A percentile compares a stretch with the other conserved stretches of the same genome.
Evolutionary conservation across 2,888 invertebrate species (phyloP).

Genomic region (Metacarcinus magister): DNA sequence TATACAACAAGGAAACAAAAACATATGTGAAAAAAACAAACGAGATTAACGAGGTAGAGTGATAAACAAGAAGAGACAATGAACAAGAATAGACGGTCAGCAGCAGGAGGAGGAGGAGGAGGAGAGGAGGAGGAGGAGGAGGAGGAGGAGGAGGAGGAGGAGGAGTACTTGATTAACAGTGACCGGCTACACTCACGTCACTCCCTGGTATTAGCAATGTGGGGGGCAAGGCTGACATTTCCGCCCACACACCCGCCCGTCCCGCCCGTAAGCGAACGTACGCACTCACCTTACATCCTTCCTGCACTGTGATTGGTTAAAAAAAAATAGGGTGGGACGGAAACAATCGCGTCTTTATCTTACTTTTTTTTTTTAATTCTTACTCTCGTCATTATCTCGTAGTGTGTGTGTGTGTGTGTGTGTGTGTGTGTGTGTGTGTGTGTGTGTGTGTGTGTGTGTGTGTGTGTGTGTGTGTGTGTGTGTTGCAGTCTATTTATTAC

Average conservation of each 20-base stretch:
- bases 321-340: background rate
- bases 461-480: background rate
- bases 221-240: conserved; percentile 41
- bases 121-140: conserved; percentile 34
- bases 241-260: background rate
- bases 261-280: background rate
- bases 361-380: background rate
- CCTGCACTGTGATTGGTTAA: background rate
- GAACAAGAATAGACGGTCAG: conserved; percentile 16
- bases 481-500: background rate
- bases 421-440: background rate
- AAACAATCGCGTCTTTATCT: background rate
- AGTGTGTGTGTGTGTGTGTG: background rate
- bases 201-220: background rate
- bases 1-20: background rate
- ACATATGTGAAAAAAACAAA: background rate
- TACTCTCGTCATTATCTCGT: background rate
- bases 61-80: conserved; percentile 27
- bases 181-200: background rate
- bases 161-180: background rate
- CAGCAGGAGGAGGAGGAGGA: conserved; percentile 12
- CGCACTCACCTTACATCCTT: background rate
- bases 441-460: background rate
- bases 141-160: background rate
- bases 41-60: background rate